Conservation (phyloP, 2,888 invertebrate genomes). For the Apoderus coryli region DNA sequence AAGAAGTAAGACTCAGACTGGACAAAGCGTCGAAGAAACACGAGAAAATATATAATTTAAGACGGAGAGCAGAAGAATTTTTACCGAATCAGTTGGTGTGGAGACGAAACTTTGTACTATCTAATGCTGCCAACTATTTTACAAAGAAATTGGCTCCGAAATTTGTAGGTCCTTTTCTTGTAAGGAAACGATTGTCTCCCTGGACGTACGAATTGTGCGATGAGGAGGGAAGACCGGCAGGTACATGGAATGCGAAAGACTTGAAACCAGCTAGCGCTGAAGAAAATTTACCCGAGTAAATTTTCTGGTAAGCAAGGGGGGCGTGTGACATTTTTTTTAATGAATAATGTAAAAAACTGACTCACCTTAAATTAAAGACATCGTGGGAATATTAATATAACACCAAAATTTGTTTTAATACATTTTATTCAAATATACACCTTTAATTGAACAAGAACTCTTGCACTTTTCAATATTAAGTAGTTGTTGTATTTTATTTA, state of each 20-base stretch:
- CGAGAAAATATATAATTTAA: conserved; percentile 9
- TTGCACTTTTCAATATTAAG: too few species aligned
- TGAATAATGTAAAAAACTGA: too few species aligned
- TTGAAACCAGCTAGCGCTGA: too few species aligned
- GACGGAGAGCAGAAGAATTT: conserved; percentile 5
- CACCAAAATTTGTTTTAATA: too few species aligned
- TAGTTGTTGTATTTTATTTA: too few species aligned
- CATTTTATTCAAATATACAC: too few species aligned
- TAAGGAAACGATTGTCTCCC: conserved; percentile 1
- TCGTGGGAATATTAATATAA: too few species aligned
- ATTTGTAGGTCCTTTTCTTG: conserved; percentile 11
- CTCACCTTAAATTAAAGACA: too few species aligned
- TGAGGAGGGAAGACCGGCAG: neutral
- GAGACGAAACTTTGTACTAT: conserved; percentile 12
- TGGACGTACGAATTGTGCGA: conserved; percentile 5
- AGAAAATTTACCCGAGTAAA: too few species aligned
- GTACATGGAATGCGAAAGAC: conserved; percentile 2
- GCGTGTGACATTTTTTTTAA: too few species aligned
- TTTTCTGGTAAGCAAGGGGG: too few species aligned
- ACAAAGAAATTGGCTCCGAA: conserved; percentile 15
- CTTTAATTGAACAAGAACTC: too few species aligned
- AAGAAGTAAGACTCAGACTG: conserved; percentile 9
- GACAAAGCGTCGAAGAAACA: conserved; percentile 9
- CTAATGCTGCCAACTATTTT: conserved; percentile 12
- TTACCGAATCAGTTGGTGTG: conserved; percentile 9